These are phyloP conservation scores for Nemoura dubitans DNA, from an alignment of 2,888 invertebrate genomes.

Conservation along the genomic window DNA sequence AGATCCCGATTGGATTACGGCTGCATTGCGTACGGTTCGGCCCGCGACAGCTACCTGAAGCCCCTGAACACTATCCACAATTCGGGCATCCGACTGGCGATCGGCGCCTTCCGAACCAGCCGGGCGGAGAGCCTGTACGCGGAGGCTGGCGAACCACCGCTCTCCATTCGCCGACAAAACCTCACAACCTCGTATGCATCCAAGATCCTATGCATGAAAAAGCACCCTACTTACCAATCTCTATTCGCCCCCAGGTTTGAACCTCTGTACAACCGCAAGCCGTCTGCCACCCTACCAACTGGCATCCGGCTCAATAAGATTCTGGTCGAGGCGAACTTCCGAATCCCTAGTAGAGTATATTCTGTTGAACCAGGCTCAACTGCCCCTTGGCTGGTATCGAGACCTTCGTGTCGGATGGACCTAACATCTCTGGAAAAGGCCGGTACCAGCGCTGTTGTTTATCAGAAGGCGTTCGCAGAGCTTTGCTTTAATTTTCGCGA, in stretches of 20 bases:
- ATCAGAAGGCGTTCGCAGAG: neutral
- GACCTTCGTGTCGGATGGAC: neutral
- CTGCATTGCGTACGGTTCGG: constrained; percentile 22
- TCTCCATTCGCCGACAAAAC: neutral
- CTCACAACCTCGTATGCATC: neutral
- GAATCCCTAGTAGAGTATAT: neutral
- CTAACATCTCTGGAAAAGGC: neutral
- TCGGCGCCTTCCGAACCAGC: constrained; percentile 36
- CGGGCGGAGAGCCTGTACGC: constrained; percentile 26
- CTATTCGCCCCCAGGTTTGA: neutral
- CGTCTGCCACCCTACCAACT: neutral
- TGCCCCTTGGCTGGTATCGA: constrained; percentile 2
- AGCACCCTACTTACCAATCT: constrained; percentile 21
- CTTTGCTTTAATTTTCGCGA: neutral
- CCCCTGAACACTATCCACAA: neutral
- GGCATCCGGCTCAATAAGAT: neutral
- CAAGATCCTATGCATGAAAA: neutral
- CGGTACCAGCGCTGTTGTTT: neutral
- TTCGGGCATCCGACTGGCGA: constrained; percentile 13
- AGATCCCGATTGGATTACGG: constrained; percentile 31
- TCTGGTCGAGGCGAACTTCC: neutral
- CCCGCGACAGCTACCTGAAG: neutral
- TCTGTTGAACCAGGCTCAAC: neutral
- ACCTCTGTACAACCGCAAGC: neutral
- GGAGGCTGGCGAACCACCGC: constrained; percentile 15